These are phyloP conservation scores for Eupithecia subumbrata DNA, from an alignment of 2,888 invertebrate genomes.

Conservation along the genomic window DNA sequence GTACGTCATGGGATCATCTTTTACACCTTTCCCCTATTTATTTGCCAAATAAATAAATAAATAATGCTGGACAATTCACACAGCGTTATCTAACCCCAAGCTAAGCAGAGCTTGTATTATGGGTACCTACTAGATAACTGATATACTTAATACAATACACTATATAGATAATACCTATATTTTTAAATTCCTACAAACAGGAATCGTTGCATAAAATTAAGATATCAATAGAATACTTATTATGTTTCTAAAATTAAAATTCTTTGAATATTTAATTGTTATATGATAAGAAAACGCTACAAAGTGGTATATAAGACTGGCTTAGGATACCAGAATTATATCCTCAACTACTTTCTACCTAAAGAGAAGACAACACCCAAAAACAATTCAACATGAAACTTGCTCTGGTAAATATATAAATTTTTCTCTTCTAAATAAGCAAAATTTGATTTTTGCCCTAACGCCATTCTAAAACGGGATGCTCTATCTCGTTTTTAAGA, in stretches of 20 bases:
- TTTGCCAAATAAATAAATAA: not conserved
- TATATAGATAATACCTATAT: no score
- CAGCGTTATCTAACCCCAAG: no score
- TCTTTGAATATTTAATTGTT: not conserved
- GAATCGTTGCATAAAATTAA: not conserved
- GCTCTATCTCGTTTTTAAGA: no score
- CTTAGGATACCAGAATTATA: not conserved
- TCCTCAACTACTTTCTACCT: not conserved
- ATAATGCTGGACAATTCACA: no score
- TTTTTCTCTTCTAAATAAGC: not conserved
- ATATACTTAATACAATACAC: no score
- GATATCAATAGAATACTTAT: constrained; percentile 1
- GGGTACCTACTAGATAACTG: no score
- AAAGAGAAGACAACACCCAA: not conserved
- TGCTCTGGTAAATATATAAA: not conserved
- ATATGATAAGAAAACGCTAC: not conserved
- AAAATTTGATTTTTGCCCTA: no score
- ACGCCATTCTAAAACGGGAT: no score
- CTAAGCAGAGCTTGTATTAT: no score
- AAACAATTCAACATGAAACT: constrained; percentile 1
- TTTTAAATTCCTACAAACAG: no score
- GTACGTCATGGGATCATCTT: not conserved
- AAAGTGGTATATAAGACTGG: not conserved
- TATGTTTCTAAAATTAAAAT: not conserved
- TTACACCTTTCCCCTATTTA: not conserved